Percentiles rank a stretch among this genome's conserved stretches.
Conservation (phyloP, 1,140 invertebrate genomes). For the Neodiprion fabricii region DNA sequence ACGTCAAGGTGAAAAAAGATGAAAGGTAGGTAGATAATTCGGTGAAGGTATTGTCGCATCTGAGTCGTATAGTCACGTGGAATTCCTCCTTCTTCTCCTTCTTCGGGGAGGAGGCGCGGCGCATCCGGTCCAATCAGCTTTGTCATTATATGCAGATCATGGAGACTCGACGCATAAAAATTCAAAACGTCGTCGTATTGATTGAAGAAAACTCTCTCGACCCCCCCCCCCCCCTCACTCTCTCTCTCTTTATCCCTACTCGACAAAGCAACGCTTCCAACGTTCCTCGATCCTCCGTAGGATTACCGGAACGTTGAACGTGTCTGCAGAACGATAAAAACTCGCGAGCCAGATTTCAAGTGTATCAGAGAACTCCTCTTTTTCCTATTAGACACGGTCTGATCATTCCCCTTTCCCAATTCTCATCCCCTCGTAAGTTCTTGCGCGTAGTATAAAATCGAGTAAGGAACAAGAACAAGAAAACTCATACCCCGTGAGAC, state of each 20-base stretch:
- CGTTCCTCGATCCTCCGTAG: too few relatives aligned
- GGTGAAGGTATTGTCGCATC: not conserved
- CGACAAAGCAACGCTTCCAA: too few relatives aligned
- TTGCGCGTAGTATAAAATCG: too few relatives aligned
- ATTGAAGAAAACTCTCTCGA: not conserved
- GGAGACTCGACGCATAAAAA: not conserved
- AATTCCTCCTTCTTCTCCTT: too few relatives aligned
- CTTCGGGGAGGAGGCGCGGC: not conserved
- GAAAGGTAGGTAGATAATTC: not conserved
- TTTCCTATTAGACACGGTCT: not conserved
- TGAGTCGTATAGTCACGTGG: not conserved
- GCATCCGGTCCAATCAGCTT: constrained; percentile 6
- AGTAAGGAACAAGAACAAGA: too few relatives aligned
- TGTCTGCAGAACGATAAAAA: not conserved
- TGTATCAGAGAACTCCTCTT: not conserved
- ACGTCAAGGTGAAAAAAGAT: not conserved
- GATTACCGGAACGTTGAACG: too few relatives aligned
- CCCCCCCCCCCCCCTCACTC: not conserved
- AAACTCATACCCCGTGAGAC: too few relatives aligned
- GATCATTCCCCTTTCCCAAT: not conserved
- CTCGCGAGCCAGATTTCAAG: not conserved
- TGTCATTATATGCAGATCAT: constrained; percentile 6
- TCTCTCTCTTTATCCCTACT: too few relatives aligned
- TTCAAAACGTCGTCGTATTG: not conserved
- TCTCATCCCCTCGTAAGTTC: too few relatives aligned